Evolutionary conservation across 1,140 invertebrate species (phyloP), one percentile per base, ranked within the genome.

Genomic region (Trichonephila inaurata): DNA sequence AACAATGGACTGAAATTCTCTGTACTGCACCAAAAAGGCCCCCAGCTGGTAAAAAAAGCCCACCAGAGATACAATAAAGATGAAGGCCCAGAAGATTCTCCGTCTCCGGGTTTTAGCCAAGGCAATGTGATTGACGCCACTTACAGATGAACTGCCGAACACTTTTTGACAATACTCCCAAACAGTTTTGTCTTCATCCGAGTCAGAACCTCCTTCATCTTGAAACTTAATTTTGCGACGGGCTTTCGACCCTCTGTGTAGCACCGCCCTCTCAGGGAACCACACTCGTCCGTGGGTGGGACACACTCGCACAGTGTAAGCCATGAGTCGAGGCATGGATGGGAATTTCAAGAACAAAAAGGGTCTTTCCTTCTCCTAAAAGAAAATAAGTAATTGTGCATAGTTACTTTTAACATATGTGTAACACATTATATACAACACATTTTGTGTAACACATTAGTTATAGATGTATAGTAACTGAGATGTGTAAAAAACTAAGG

Each of bases 11-110:
- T 91, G 94, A 28, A 60, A 88, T 7, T 91, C 66, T 44, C 81
- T 86, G 81, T 94, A 94, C 19, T 94, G 94, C 3, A 87, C 21
- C 8, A 94, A 14, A 21, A 94, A 94, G n/a, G 89, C 64, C 0
- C 82, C 83, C 3, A 91, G n/a, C 28, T 94, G 94, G 28, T 94
- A 94, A 21, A 94, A 91, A 40, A 94, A 94, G 28, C 94, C 94
- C 6, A 91, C 61, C 62, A 94, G 88, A 10, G 82, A 86, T 18
- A 60, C 89, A 0, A 77, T 18, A 83, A 94, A 91, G 44, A 94
- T 94, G 69, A 94, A 91, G 10, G 28, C 58, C 94, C 94, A 94
- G 60, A 94, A 91, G 10, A 61, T 19, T 61, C 93, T 51, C 66
- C 94, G 60, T 28, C 83, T 40, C 21, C 28, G 44, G 1, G 87